Percentiles rank a stretch among this genome's conserved stretches.
Evolutionary conservation across 2,888 invertebrate species (phyloP).

Genomic region (Lochmaea crataegi): DNA sequence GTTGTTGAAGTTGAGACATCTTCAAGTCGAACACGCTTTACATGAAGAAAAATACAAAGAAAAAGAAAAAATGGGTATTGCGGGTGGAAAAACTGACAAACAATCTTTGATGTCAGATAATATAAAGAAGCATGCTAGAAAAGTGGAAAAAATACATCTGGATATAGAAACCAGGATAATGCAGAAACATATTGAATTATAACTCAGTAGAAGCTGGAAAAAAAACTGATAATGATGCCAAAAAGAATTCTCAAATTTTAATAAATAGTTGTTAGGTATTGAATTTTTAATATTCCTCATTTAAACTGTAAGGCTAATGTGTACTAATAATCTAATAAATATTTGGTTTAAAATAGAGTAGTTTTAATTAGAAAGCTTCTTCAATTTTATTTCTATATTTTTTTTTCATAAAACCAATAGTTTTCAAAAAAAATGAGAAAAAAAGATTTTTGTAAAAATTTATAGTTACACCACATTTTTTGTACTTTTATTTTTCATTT

Average conservation of each 20-base stretch:
- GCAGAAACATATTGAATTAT: slow-evolving; percentile 80
- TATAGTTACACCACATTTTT: no score
- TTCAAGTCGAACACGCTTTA: slow-evolving; percentile 84
- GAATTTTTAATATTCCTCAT: background rate
- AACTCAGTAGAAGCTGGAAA: slow-evolving; percentile 53
- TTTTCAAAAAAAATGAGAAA: no score
- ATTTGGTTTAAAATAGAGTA: background rate
- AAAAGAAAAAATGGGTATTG: slow-evolving; percentile 65
- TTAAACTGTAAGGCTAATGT: background rate
- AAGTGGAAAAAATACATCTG: slow-evolving; percentile 86
- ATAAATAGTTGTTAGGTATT: background rate
- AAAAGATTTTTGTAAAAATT: no score
- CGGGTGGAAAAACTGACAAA: slow-evolving; percentile 47
- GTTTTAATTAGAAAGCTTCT: background rate
- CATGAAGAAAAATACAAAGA: slow-evolving; percentile 74
- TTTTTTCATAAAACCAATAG: no score
- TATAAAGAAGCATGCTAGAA: slow-evolving; percentile 85
- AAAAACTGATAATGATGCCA: slow-evolving; percentile 15
- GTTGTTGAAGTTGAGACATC: slow-evolving; percentile 82
- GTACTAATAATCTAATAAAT: background rate
- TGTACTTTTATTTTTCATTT: no score
- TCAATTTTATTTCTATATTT: no score
- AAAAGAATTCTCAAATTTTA: slow-evolving; percentile 7
- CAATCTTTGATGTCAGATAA: slow-evolving; percentile 74
- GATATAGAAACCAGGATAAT: slow-evolving; percentile 83